phyloP scores from a whole-genome alignment of 2,888 invertebrate species.

The Coenonympha arcania region DNA sequence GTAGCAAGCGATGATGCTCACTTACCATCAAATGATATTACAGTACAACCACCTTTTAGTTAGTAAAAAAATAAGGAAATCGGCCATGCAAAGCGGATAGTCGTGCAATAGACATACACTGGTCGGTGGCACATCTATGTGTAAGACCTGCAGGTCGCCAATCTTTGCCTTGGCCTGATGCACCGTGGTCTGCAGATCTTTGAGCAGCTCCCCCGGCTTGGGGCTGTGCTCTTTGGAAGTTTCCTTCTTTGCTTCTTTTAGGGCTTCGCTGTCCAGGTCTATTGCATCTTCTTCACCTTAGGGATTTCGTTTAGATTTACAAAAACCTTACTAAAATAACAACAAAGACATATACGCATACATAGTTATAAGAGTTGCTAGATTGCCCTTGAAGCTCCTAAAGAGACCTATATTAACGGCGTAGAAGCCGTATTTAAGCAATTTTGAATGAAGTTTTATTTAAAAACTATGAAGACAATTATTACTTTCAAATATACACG shows the following conservation, averaged over 20 bases:
- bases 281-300: conserved; percentile 65
- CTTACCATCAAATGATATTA: not conserved
- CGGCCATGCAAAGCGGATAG: conserved; percentile 40
- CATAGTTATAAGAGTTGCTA: too few relatives aligned
- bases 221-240: conserved; percentile 47
- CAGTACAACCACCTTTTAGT: not conserved
- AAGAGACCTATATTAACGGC: too few relatives aligned
- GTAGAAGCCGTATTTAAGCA: too few relatives aligned
- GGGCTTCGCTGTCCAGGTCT: conserved; percentile 42
- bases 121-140: conserved; percentile 55
- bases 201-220: conserved; percentile 54
- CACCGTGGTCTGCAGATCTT: conserved; percentile 74
- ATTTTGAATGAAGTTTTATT: too few relatives aligned
- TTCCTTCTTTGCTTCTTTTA: conserved; percentile 38
- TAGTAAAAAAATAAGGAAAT: not conserved
- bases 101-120: conserved; percentile 65
- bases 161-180: conserved; percentile 76
- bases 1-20: too few relatives aligned
- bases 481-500: too few relatives aligned
- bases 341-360: too few relatives aligned
- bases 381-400: too few relatives aligned
- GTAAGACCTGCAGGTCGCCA: conserved; percentile 76
- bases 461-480: too few relatives aligned
- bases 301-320: too few relatives aligned
- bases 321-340: too few relatives aligned